Conservation (phyloP, 2,888 invertebrate species). For the Drosophila meridiana region DNA sequence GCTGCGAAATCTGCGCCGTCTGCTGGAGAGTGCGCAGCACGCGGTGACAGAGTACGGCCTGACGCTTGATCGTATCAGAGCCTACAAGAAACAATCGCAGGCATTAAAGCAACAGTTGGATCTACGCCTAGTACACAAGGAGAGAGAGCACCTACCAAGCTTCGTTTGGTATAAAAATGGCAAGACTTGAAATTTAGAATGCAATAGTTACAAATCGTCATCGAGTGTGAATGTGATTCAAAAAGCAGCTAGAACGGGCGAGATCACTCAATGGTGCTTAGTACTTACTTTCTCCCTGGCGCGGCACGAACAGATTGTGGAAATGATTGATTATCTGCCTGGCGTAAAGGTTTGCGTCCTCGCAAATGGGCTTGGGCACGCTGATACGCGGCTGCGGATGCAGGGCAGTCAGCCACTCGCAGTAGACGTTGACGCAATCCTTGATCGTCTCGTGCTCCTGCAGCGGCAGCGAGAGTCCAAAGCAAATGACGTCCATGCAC, state of each 20-base stretch:
- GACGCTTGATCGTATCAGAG: conserved; percentile 95
- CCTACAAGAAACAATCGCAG: conserved; percentile 86
- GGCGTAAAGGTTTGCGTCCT: conserved; percentile 95
- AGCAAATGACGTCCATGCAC: conserved; percentile 95
- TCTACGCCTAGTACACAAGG: conserved; percentile 4
- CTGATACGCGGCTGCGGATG: conserved; percentile 93
- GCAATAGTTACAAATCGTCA: conserved; percentile 37
- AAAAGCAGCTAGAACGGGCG: conserved; percentile 1
- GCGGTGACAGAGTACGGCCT: conserved; percentile 96
- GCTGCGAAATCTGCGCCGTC: conserved; percentile 90
- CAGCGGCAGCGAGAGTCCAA: conserved; percentile 94
- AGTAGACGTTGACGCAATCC: conserved; percentile 98
- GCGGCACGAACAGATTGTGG: conserved; percentile 96
- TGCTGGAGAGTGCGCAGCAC: conserved; percentile 94
- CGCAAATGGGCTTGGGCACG: conserved; percentile 94
- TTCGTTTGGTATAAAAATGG: conserved; percentile 94
- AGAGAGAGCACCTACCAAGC: conserved; percentile 88
- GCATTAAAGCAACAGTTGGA: not conserved
- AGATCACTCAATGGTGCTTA: not conserved
- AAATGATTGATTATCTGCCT: conserved; percentile 96
- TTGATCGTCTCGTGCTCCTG: conserved; percentile 97
- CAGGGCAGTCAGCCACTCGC: conserved; percentile 97
- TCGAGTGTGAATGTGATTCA: not conserved
- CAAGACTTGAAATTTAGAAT: conserved; percentile 91
- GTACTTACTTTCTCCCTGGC: conserved; percentile 94